phyloP scores from a whole-genome alignment of 2,797 vertebrate genomes.

The Staurois parvus region DNA sequence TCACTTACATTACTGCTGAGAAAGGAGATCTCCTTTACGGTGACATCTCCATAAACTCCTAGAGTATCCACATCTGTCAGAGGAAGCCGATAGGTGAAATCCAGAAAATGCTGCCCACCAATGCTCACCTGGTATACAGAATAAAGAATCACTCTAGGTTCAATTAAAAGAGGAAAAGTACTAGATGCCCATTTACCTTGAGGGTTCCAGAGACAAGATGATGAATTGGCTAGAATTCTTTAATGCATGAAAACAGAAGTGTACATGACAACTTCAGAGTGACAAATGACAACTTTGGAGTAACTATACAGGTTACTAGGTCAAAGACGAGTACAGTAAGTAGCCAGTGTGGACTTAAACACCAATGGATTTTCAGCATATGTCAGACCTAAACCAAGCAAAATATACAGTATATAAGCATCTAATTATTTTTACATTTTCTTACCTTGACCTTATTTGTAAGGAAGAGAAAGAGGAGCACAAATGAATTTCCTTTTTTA shows the following conservation, averaged over 20 bases:
- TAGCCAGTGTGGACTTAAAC: no score
- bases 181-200: no score
- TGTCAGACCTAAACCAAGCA: neutral
- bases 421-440: neutral
- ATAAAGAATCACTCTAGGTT: neutral
- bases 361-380: no score
- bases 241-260: no score
- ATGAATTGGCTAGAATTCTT: no score
- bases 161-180: neutral
- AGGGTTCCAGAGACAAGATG: no score
- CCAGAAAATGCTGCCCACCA: conserved; percentile 67
- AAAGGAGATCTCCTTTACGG: conserved; percentile 66
- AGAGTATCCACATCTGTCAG: conserved; percentile 68
- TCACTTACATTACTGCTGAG: conserved; percentile 65
- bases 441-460: conserved; percentile 67
- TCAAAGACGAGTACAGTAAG: no score
- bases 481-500: conserved; percentile 63
- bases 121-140: conserved; percentile 67
- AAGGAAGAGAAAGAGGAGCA: conserved; percentile 69
- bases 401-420: neutral
- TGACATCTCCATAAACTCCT: conserved; percentile 68
- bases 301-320: no score
- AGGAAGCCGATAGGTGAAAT: conserved; percentile 66
- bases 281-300: no score
- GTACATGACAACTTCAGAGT: no score